phyloP scores from a whole-genome alignment of 2,888 invertebrate genomes.

The Torymus aiolomorphi region DNA sequence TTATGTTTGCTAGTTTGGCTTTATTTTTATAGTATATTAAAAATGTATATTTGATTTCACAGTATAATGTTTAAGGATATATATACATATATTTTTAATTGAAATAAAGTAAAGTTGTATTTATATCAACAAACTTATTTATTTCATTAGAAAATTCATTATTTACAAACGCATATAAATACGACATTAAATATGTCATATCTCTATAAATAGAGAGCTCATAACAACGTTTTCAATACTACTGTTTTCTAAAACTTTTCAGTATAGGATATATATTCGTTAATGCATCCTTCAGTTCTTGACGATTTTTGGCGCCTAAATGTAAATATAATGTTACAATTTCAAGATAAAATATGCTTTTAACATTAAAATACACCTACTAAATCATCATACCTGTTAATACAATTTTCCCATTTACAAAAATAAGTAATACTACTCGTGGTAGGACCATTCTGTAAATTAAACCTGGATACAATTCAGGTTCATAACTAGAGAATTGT shows the following conservation, averaged over 20 bases:
- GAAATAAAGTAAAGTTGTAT: constrained; percentile 32
- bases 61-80: constrained; percentile 52
- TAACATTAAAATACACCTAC: constrained; percentile 8
- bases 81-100: constrained; percentile 54
- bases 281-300: constrained; percentile 94
- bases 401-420: constrained; percentile 99
- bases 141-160: constrained; percentile 38
- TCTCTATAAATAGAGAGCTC: background rate
- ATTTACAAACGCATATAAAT: constrained; percentile 44
- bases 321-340: constrained; percentile 9
- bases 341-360: constrained; percentile 1
- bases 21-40: constrained; percentile 61
- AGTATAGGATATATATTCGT: constrained; percentile 96
- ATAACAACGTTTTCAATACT: constrained; percentile 60
- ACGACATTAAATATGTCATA: constrained; percentile 13
- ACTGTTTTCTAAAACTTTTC: constrained; percentile 93
- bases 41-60: constrained; percentile 39
- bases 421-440: constrained; percentile 95
- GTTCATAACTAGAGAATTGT: constrained; percentile 94
- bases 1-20: constrained; percentile 60
- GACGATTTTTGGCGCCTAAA: constrained; percentile 92
- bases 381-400: constrained; percentile 81
- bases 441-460: constrained; percentile 99
- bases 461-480: constrained; percentile 98
- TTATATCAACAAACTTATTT: constrained; percentile 51